phyloP scores from a whole-genome alignment of 2,888 invertebrate genomes.

The Nymphalis polychloros region DNA sequence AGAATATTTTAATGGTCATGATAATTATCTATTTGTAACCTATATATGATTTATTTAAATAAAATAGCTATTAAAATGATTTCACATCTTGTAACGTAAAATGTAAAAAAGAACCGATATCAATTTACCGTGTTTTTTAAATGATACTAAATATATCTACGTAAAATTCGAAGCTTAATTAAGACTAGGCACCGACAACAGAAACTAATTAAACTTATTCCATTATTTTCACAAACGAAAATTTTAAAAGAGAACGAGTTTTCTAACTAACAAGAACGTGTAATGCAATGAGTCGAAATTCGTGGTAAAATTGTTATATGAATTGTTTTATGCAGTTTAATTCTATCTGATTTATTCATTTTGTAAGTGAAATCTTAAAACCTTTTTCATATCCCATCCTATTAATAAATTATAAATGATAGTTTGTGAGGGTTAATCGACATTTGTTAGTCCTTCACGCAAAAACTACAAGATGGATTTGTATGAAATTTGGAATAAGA shows the following conservation, averaged over 20 bases:
- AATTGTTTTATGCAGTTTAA: conserved; percentile 5
- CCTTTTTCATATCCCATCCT: neutral
- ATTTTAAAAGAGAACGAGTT: conserved; percentile 55
- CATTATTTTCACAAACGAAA: conserved; percentile 54
- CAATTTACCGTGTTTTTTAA: neutral
- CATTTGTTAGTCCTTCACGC: no score
- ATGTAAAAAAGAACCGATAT: no score
- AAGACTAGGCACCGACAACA: conserved; percentile 66
- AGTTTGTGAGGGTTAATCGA: no score
- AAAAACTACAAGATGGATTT: no score
- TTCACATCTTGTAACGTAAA: no score
- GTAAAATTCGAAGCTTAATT: conserved; percentile 70
- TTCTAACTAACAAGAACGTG: conserved; percentile 2
- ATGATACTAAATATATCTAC: conserved; percentile 3
- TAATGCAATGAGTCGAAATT: conserved; percentile 6
- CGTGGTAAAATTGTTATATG: neutral
- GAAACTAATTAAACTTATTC: conserved; percentile 78
- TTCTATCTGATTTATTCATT: neutral
- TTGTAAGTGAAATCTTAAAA: conserved; percentile 3
- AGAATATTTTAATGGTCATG: no score
- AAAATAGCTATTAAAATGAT: no score
- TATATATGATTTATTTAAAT: no score
- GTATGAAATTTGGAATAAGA: no score
- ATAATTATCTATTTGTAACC: no score
- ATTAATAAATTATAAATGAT: no score